Conservation (phyloP, 1,140 invertebrate species). For the Tribolium castaneum region DNA sequence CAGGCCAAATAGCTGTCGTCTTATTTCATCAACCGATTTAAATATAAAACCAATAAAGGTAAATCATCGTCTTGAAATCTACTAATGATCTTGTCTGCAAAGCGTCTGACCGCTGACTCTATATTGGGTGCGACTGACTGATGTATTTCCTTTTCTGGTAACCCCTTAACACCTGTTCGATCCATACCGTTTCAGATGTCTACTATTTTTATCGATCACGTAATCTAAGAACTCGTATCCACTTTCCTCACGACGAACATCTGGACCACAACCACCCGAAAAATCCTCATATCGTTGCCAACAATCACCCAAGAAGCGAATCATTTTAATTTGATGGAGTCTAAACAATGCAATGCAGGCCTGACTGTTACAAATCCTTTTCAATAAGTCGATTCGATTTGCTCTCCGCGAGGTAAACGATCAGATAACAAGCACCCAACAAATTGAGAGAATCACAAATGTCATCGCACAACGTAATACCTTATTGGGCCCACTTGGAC, state of each 20-base stretch:
- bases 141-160: conserved; percentile 27
- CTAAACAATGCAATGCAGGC: neutral
- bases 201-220: conserved; percentile 31
- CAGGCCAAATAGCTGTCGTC: conserved; percentile 21
- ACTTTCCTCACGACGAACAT: neutral
- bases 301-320: neutral
- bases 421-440: neutral
- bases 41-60: conserved; percentile 34
- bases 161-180: conserved; percentile 27
- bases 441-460: neutral
- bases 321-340: neutral
- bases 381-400: neutral
- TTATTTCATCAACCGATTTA: conserved; percentile 34
- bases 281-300: neutral
- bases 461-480: neutral
- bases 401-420: neutral
- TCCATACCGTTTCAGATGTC: conserved; percentile 11
- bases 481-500: neutral
- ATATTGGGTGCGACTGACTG: conserved; percentile 20
- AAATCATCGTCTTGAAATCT: conserved; percentile 31
- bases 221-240: conserved; percentile 8
- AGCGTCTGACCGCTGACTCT: conserved; percentile 25
- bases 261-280: conserved; percentile 1
- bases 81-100: conserved; percentile 30
- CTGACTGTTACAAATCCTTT: neutral